phyloP scores from a whole-genome alignment of 2,888 invertebrate genomes.

The Eristalis tenax region DNA sequence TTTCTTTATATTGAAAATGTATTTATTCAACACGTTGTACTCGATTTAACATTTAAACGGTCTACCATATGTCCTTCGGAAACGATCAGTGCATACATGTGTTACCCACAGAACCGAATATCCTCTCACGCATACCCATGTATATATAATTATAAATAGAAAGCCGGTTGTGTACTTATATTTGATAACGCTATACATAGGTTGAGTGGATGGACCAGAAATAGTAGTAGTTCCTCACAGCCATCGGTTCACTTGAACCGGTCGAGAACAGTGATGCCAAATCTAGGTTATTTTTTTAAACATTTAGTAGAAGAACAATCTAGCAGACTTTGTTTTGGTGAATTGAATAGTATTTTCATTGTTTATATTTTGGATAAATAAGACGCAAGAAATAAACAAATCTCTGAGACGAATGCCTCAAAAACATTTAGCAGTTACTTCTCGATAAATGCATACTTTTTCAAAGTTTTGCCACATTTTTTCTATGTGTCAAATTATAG shows the following conservation, averaged over 20 bases:
- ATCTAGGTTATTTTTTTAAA: background rate
- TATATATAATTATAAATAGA: background rate
- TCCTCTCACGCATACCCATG: background rate
- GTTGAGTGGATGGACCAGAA: background rate
- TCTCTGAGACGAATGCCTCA: too few relatives aligned
- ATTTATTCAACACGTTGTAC: background rate
- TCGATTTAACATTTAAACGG: background rate
- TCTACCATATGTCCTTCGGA: background rate
- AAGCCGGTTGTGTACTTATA: slow-evolving; percentile 13
- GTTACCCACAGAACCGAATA: background rate
- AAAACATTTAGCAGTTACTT: too few relatives aligned
- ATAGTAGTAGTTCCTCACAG: slow-evolving; percentile 20
- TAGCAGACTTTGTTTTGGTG: too few relatives aligned
- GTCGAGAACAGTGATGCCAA: background rate
- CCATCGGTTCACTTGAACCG: background rate
- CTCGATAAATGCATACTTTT: too few relatives aligned
- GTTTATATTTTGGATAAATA: too few relatives aligned
- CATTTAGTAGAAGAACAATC: too few relatives aligned
- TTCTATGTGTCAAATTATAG: too few relatives aligned
- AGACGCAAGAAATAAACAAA: too few relatives aligned
- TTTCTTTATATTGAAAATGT: too few relatives aligned
- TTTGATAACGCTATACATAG: slow-evolving; percentile 14
- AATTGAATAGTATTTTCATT: too few relatives aligned
- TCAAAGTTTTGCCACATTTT: too few relatives aligned
- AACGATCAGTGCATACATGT: background rate